Evolutionary conservation across 2,888 invertebrate genomes (phyloP).

Genomic region (Horisme vitalbata): DNA sequence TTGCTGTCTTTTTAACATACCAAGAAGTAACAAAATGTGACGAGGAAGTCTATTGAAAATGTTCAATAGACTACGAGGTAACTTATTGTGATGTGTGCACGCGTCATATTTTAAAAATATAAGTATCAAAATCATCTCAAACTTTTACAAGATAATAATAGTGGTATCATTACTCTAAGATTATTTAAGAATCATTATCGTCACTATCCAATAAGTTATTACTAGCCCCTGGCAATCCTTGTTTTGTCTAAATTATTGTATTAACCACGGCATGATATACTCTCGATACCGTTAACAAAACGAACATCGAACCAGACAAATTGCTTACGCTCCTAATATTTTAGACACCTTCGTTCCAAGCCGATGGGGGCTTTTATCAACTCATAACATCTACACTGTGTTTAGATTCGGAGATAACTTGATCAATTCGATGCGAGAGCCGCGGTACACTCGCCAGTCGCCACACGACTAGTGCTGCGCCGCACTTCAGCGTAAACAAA

Average conservation of each 20-base stretch:
- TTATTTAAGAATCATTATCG: conserved; percentile 33
- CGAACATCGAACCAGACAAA: conserved; percentile 77
- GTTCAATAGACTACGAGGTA: too few species aligned
- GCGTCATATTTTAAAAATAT: not conserved
- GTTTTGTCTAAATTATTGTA: conserved; percentile 46
- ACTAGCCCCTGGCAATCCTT: conserved; percentile 40
- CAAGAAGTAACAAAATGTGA: too few species aligned
- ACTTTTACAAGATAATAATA: conserved; percentile 28
- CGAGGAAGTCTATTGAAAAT: too few species aligned
- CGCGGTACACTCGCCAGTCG: conserved; percentile 23
- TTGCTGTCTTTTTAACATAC: too few species aligned
- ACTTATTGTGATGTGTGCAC: too few species aligned
- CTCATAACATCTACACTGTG: conserved; percentile 65
- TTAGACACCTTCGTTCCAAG: conserved; percentile 70
- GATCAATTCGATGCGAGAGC: conserved; percentile 64
- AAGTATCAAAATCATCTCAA: conserved; percentile 14
- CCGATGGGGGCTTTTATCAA: conserved; percentile 65
- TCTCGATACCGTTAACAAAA: conserved; percentile 66
- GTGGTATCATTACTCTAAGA: conserved; percentile 31
- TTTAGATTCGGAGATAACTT: conserved; percentile 74
- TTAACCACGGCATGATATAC: conserved; percentile 39
- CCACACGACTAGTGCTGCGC: conserved; percentile 47
- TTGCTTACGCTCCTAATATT: conserved; percentile 79
- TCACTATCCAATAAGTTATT: conserved; percentile 39
- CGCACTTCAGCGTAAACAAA: conserved; percentile 35